Evolutionary conservation across 2,797 vertebrate species (phyloP).

Genomic region (Atherinosoma microstoma): DNA sequence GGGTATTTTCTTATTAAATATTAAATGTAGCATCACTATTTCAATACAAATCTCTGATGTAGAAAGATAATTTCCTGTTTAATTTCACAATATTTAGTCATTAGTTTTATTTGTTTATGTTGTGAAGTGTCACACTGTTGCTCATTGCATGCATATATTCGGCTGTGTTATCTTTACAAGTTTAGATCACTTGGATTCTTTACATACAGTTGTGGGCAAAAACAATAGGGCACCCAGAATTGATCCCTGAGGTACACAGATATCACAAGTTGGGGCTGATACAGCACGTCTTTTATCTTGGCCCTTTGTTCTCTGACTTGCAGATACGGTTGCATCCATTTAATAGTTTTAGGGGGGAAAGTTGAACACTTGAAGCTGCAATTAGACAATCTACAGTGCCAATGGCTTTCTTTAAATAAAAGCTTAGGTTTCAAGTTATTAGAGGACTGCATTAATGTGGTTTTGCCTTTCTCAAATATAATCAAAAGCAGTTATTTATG

Average conservation of each 20-base stretch:
- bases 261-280: neutral
- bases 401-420: neutral
- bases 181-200: neutral
- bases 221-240: neutral
- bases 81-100: neutral
- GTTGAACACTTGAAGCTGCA: neutral
- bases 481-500: neutral
- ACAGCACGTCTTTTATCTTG: neutral
- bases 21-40: neutral
- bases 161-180: too few species aligned
- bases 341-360: neutral
- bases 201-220: neutral
- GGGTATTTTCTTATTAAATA: too few species aligned
- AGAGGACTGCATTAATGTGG: neutral
- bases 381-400: neutral
- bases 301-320: conserved; percentile 1
- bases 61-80: too few species aligned
- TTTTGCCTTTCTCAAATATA: neutral
- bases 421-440: neutral
- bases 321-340: neutral
- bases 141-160: too few species aligned
- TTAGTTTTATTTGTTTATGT: neutral
- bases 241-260: conserved; percentile 1
- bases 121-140: neutral
- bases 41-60: neutral